Evolutionary conservation across 2,888 invertebrate species (phyloP).

Genomic region (Herminia tarsipennalis): DNA sequence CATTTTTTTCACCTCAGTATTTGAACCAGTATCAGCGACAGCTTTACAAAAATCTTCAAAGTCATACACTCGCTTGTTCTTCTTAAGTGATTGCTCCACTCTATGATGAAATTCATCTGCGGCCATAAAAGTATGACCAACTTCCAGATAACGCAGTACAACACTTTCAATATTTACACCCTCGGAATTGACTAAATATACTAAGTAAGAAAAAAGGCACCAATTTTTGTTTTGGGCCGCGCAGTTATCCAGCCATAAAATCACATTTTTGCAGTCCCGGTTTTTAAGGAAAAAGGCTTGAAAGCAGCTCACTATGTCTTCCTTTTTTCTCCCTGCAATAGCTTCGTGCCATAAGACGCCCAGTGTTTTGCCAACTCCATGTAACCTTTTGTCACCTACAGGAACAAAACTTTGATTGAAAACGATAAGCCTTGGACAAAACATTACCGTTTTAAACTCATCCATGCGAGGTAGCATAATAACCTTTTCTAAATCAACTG

Average conservation of each 20-base stretch:
- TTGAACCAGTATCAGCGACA: constrained; percentile 24
- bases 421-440: constrained; percentile 26
- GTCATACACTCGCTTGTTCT: constrained; percentile 18
- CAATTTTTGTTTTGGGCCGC: constrained; percentile 40
- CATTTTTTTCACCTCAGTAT: constrained; percentile 1
- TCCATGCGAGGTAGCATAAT: constrained; percentile 45
- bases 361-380: constrained; percentile 1
- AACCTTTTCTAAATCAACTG: constrained; percentile 32
- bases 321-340: constrained; percentile 45
- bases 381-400: constrained; percentile 6
- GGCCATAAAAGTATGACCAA: constrained; percentile 50
- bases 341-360: constrained; percentile 43
- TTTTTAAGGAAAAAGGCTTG: constrained; percentile 33
- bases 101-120: constrained; percentile 52
- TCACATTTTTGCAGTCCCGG: constrained; percentile 34
- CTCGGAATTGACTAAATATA: constrained; percentile 26
- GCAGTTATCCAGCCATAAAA: constrained; percentile 40
- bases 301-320: constrained; percentile 43
- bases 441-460: constrained; percentile 35
- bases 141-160: constrained; percentile 1
- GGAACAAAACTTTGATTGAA: constrained; percentile 20
- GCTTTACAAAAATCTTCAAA: constrained; percentile 4
- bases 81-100: constrained; percentile 45
- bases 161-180: constrained; percentile 17
- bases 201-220: constrained; percentile 33